Evolutionary conservation across 2,797 vertebrate species (phyloP), one percentile per base, ranked within the genome.

Genomic region (Myotis myotis): DNA sequence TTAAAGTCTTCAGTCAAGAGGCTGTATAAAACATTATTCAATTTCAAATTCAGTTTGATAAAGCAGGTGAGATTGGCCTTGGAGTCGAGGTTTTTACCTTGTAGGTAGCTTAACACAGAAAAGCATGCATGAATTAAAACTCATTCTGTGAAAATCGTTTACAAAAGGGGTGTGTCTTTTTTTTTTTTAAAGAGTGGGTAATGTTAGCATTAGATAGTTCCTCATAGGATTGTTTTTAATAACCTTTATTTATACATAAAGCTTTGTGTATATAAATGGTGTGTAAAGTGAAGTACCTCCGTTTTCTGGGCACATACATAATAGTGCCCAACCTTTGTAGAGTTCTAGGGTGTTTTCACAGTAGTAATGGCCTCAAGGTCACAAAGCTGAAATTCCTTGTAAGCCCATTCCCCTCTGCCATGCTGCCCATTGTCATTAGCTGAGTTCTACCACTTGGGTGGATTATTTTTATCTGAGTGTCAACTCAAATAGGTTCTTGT

Each of bases 401-500:
- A 93, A 90, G 51, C 72, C 60, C 72, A 5, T 78, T 90, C 4
- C 28, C 49, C 16, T 23, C 8, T 64, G 28, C 16, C 12, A 8
- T 91, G 75, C 51, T 87, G 55, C 36, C 38, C 23, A 0, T 89
- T 86, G 75, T 93, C 62, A 36, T 68, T 68, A 49, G 28, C 33
- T 41, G 23, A 72, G 44, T 81, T 89, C 68, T 38, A 20, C 51
- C 41, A 62, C 82, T 78, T 84, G 41, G 36, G 57, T 68, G 47
- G 28, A 62, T 60, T 47, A 23, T 60, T 94, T 95, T 96, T 82
- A 86, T 74, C n/a, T 84, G 62, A 89, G 30, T 83, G 47, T 90
- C 74, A 44, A 28, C 49, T 84, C 71, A 95, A n/a, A 85, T 83
- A 84, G 41, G 38, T 94, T 94, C 49, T 93, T 49, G 19, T 74